Evolutionary conservation across 2,797 vertebrate genomes (phyloP), one percentile per base, ranked within the genome.

Genomic region (Zenarchopterus dispar): DNA sequence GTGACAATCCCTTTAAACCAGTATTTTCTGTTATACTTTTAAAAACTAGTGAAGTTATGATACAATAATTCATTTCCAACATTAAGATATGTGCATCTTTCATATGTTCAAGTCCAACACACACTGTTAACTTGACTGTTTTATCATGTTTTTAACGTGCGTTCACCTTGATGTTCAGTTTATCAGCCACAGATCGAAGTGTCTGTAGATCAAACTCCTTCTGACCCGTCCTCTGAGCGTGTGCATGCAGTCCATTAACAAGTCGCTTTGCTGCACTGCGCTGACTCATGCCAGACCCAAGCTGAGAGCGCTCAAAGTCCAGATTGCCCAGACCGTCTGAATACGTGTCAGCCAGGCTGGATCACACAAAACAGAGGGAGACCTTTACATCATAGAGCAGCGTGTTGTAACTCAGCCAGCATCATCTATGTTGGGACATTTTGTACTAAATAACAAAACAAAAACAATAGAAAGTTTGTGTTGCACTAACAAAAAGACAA

Each of bases 281-380:
- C 62, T 98, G 96, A 90, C 98, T 99, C 97, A 99, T 99, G 62
- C 98, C 98, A 9, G 96, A 95, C 0, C 98, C 97, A 0, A 96
- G 95, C 88, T 98, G 97, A 28, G 98, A 97, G 42, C 97, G 95
- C 50, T 98, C 94, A 24, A 99, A 98, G 89, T 99, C 96, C 87
- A 99, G 89, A 46, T 95, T 95, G 8, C 98, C 98, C 85, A 98
- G 93, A 63, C 97, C 97, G 70, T 99, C 96, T 0, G 96, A 96
- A 59, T 96, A 99, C 6, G 97, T 99, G 80, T 97, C 97, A 60
- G 94, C 90, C 84, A 99, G 93, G 78, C 97, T 99, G 22, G 47
- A 71, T 62, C 58, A 49, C 9, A 70, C 0, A 54, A 17, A n/a
- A 42, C 6, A 55, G 1, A 10, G 5, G 62, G 2, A n/a, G 0